These are phyloP conservation scores for Melitaea athalia DNA, from an alignment of 2,888 invertebrate species.

Conservation along the genomic window DNA sequence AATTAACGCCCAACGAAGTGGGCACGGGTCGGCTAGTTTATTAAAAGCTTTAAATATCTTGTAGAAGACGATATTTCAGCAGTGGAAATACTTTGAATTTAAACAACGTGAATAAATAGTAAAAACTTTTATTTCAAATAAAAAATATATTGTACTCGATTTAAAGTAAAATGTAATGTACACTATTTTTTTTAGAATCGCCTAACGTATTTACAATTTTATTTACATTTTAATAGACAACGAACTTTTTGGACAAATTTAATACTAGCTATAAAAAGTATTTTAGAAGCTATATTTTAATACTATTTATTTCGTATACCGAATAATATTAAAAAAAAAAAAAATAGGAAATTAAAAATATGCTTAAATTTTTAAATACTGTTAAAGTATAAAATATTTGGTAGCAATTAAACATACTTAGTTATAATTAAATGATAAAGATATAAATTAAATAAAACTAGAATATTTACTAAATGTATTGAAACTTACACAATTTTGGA, in stretches of 20 bases:
- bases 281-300: not conserved
- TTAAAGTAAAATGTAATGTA: conserved; percentile 65
- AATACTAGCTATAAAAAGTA: conserved; percentile 12
- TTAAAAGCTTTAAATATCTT: no score
- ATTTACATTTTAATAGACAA: conserved; percentile 30
- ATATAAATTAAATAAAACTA: not conserved
- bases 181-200: conserved; percentile 30
- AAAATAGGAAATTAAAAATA: not conserved
- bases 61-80: no score
- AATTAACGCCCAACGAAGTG: no score
- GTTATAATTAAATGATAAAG: not conserved
- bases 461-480: not conserved
- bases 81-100: not conserved
- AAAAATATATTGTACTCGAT: conserved; percentile 66
- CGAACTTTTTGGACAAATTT: conserved; percentile 26
- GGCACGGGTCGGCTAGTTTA: no score
- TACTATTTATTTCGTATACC: conserved; percentile 3
- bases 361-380: not conserved
- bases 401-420: not conserved
- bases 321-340: not conserved
- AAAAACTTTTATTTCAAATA: conserved; percentile 69
- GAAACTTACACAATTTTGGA: not conserved
- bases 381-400: conserved; percentile 4
- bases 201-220: conserved; percentile 36
- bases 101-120: conserved; percentile 51